phyloP scores from a whole-genome alignment of 2,888 invertebrate species.

The Oligia latruncula region DNA sequence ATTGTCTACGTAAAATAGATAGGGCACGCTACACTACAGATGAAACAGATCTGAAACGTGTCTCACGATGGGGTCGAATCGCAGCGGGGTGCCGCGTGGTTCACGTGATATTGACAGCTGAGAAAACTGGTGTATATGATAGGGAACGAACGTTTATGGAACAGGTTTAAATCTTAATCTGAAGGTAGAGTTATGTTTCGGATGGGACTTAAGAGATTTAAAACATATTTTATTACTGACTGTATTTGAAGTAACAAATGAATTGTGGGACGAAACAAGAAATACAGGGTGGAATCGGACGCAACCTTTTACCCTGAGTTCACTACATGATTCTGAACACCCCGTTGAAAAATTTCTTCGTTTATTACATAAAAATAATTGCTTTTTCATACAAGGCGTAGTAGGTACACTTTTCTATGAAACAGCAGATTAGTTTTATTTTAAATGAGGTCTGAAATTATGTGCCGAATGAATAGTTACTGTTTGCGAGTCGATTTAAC shows the following conservation, averaged over 20 bases:
- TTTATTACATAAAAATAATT: too few species aligned
- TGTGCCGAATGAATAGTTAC: too few species aligned
- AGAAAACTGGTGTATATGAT: background rate
- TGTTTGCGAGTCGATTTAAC: background rate
- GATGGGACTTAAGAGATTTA: background rate
- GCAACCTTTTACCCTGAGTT: too few species aligned
- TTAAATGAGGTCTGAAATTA: too few species aligned
- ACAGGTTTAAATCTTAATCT: background rate
- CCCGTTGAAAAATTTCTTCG: too few species aligned
- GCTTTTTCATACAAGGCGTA: too few species aligned
- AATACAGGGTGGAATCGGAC: too few species aligned
- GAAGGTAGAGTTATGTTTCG: background rate
- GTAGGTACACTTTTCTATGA: too few species aligned
- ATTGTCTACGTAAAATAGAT: slow-evolving; percentile 32
- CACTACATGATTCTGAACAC: too few species aligned
- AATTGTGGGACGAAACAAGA: background rate
- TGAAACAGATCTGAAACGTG: slow-evolving; percentile 34
- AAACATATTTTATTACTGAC: background rate
- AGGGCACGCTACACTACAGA: slow-evolving; percentile 11
- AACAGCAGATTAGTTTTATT: too few species aligned
- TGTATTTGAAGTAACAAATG: background rate
- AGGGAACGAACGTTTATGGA: background rate
- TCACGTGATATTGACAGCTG: slow-evolving; percentile 38
- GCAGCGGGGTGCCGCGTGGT: slow-evolving; percentile 51
- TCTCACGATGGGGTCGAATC: slow-evolving; percentile 25